These are phyloP conservation scores for Lepeophtheirus salmonis DNA, from an alignment of 1,140 invertebrate species.

Conservation along the genomic window DNA sequence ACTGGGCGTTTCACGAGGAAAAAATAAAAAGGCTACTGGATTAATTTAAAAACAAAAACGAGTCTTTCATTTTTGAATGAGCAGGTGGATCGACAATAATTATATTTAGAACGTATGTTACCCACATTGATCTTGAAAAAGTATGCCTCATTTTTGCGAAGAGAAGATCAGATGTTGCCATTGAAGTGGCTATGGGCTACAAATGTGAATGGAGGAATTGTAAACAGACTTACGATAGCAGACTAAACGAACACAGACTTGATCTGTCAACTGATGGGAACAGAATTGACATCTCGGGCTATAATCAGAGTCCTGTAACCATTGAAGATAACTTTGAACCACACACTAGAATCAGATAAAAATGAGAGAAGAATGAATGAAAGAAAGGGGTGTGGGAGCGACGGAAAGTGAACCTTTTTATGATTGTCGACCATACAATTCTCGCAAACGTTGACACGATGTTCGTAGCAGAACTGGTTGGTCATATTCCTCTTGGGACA, in stretches of 20 bases:
- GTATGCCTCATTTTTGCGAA: too few relatives aligned
- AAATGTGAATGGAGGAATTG: too few relatives aligned
- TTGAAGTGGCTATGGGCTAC: too few relatives aligned
- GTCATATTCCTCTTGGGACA: conserved; percentile 90
- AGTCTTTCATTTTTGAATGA: too few relatives aligned
- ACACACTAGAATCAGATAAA: conserved; percentile 55
- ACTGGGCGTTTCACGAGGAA: too few relatives aligned
- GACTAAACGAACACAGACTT: conserved; percentile 66
- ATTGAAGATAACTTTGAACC: conserved; percentile 88
- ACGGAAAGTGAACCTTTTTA: conserved; percentile 45
- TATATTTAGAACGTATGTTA: too few relatives aligned
- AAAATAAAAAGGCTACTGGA: too few relatives aligned
- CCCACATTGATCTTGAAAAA: too few relatives aligned
- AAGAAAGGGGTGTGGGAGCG: neutral
- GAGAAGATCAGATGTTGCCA: too few relatives aligned
- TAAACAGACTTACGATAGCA: conserved; percentile 53
- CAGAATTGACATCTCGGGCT: conserved; percentile 75
- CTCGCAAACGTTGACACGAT: conserved; percentile 94
- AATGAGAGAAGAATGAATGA: neutral
- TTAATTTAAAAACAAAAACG: too few relatives aligned
- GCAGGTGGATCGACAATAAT: too few relatives aligned
- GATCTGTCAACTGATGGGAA: conserved; percentile 48
- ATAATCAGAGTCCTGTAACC: conserved; percentile 92
- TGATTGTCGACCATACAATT: conserved; percentile 90
- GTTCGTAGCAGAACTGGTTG: conserved; percentile 95